These are phyloP conservation scores for Tethea ocularis DNA, from an alignment of 2,888 invertebrate genomes.

Conservation along the genomic window DNA sequence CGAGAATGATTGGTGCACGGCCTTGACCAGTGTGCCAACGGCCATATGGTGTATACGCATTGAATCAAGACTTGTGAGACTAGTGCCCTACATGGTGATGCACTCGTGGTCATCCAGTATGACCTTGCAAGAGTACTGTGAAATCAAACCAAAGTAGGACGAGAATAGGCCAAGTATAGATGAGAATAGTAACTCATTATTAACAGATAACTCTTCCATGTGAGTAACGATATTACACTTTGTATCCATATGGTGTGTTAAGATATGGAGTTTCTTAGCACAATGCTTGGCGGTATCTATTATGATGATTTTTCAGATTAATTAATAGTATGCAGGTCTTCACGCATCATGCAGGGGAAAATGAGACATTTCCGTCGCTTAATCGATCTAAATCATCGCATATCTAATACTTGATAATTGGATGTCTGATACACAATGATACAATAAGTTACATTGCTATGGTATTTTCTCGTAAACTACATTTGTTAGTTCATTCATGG, in stretches of 20 bases:
- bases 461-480: too few species aligned
- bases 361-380: not conserved
- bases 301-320: not conserved
- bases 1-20: slow-evolving; percentile 41
- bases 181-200: slow-evolving; percentile 4
- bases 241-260: not conserved
- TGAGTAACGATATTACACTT: not conserved
- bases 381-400: not conserved
- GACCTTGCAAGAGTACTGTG: slow-evolving; percentile 47
- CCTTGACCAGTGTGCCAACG: slow-evolving; percentile 60
- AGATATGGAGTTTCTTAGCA: not conserved
- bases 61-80: slow-evolving; percentile 51
- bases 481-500: too few species aligned
- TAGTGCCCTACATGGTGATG: slow-evolving; percentile 54
- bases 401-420: not conserved
- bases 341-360: not conserved
- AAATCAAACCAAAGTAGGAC: slow-evolving; percentile 36
- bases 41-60: slow-evolving; percentile 61
- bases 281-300: not conserved
- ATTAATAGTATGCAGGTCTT: not conserved
- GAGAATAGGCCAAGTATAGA: slow-evolving; percentile 15
- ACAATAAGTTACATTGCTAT: too few species aligned
- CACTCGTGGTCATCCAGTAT: slow-evolving; percentile 51
- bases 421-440: not conserved
- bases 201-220: not conserved